Evolutionary conservation across 1,140 invertebrate species (phyloP), one percentile per base, ranked within the genome.

Genomic region (Halesus radiatus): DNA sequence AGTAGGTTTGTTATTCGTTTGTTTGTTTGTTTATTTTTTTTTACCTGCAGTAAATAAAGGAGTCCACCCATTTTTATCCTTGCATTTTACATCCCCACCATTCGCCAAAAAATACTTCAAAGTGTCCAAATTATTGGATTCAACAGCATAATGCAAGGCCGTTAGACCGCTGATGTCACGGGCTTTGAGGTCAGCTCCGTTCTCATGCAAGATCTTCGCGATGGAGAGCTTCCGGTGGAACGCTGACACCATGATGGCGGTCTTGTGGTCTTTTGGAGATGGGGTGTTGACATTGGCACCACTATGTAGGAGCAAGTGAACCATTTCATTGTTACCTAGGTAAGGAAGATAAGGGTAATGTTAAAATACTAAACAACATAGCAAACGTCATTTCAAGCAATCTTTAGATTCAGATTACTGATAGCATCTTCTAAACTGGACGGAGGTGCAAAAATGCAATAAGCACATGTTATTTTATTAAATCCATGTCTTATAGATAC

Each of bases 141-240:
- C 90, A 1, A 90, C 89, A 4, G 91, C 90, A 80, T 88, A 89
- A 84, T 92, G 91, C 64, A 91, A 84, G 3, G 87, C 82, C 15
- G 87, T 88, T 0, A 91, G 85, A 0, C 85, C 85, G 75, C 88
- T 89, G 3, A 85, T 79, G 74, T 90, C 89, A 1, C 83, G 84
- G 13, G 81, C 87, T 62, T 74, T 74, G 50, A 74, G 22, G 56
- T 56, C 22, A 18, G 70, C 70, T 3, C 70, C 70, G 8, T 56
- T 15, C 60, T n/a, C 15, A n/a, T 23, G 3, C 18, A 72, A n/a
- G 6, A 75, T 22, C 52, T 56, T 29, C 5, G 56, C 68, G 26
- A 70, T 54, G n/a, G 62, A n/a, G 2, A 73, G 26, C 22, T 58
- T 70, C 20, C 29, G 8, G 18, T 64, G 53, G 20, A 64, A 72